These are phyloP conservation scores for Morpho deidamia DNA, from an alignment of 2,888 invertebrate genomes.

Conservation along the genomic window DNA sequence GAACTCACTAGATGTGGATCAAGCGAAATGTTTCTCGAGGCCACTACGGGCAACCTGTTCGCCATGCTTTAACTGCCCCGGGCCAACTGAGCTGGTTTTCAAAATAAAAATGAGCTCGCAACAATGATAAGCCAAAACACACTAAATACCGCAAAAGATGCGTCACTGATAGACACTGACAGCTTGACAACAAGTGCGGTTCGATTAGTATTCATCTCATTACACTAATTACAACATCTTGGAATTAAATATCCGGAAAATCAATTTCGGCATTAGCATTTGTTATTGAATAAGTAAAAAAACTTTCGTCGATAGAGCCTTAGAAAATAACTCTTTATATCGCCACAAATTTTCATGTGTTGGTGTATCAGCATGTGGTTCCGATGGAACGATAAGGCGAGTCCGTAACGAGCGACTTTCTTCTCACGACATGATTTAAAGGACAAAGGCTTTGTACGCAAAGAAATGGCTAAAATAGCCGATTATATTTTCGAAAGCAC, in stretches of 20 bases:
- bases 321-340: too few relatives aligned
- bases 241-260: too few relatives aligned
- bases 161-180: too few relatives aligned
- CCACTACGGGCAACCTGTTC: constrained; percentile 51
- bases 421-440: constrained; percentile 7
- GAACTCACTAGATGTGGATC: constrained; percentile 67
- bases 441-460: constrained; percentile 50
- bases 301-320: too few relatives aligned
- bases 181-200: too few relatives aligned
- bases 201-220: too few relatives aligned
- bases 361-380: too few relatives aligned
- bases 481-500: constrained; percentile 75
- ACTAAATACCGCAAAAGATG: background rate
- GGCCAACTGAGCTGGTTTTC: constrained; percentile 42
- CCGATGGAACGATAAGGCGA: background rate
- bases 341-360: too few relatives aligned
- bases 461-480: constrained; percentile 56
- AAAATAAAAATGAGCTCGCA: constrained; percentile 7
- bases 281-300: too few relatives aligned
- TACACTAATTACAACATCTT: too few relatives aligned
- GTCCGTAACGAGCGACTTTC: constrained; percentile 15
- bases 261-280: too few relatives aligned
- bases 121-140: background rate
- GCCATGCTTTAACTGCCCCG: constrained; percentile 35
- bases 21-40: constrained; percentile 59